A percentile compares a stretch with the other conserved stretches of the same genome.
These are phyloP conservation scores for Siniperca chuatsi DNA, from an alignment of 2,113 vertebrate genomes.

Conservation along the genomic window DNA sequence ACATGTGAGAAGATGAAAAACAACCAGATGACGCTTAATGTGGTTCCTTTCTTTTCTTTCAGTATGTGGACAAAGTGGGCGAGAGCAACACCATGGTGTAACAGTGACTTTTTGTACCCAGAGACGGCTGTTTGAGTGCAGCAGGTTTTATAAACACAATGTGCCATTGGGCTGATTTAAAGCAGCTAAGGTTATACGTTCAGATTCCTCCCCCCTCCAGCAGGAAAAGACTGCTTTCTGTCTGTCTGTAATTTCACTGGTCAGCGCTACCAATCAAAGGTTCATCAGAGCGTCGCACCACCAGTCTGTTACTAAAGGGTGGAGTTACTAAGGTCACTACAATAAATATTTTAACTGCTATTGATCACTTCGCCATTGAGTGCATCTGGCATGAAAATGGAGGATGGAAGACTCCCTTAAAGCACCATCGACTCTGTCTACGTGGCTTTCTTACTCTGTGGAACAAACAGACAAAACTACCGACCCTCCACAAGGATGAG, in stretches of 20 bases:
- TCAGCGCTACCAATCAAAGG: slow-evolving; percentile 29
- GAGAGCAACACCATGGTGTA: slow-evolving; percentile 99
- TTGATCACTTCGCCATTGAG: slow-evolving; percentile 2
- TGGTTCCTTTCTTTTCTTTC: slow-evolving; percentile 57
- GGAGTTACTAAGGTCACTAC: slow-evolving; percentile 37
- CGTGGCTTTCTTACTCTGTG: slow-evolving; percentile 21
- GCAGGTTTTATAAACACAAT: slow-evolving; percentile 56
- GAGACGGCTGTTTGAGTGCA: slow-evolving; percentile 34
- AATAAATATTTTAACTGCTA: slow-evolving; percentile 32
- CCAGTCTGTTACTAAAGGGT: slow-evolving; percentile 56
- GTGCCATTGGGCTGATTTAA: slow-evolving; percentile 39
- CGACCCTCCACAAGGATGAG: slow-evolving; percentile 13
- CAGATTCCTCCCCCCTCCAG: slow-evolving; percentile 21
- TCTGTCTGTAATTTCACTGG: slow-evolving; percentile 43
- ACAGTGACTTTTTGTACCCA: slow-evolving; percentile 75
- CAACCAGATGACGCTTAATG: slow-evolving; percentile 22
- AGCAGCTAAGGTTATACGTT: slow-evolving; percentile 40
- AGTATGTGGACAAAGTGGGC: slow-evolving; percentile 95
- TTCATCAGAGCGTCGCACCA: slow-evolving; percentile 14
- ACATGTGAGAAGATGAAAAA: neutral
- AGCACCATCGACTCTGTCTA: slow-evolving; percentile 8
- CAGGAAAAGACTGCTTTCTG: slow-evolving; percentile 63
- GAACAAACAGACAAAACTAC: slow-evolving; percentile 17
- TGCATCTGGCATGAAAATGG: slow-evolving; percentile 28
- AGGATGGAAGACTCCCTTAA: slow-evolving; percentile 29